Conservation (phyloP, 2,797 vertebrate genomes). For the Euphonia xanthogaster region DNA sequence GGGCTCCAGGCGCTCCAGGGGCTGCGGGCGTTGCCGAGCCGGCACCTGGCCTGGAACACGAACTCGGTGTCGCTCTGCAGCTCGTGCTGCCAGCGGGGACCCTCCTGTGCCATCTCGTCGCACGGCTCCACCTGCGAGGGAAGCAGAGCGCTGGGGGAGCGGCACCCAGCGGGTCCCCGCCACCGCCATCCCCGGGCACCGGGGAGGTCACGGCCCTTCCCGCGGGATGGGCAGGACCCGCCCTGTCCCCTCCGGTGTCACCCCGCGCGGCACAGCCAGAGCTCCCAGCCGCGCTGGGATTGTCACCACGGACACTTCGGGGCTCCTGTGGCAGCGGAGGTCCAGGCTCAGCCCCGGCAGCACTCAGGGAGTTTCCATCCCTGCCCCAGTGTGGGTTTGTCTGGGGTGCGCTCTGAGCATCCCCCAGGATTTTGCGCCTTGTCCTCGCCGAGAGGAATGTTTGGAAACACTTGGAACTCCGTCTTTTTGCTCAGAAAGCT, state of each 20-base stretch:
- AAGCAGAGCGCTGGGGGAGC: fast-evolving
- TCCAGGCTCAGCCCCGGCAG: no score
- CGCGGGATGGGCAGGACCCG: fast-evolving
- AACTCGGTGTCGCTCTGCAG: slow-evolving; percentile 79
- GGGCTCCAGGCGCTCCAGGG: slow-evolving; percentile 88
- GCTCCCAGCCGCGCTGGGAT: fast-evolving
- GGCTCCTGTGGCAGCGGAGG: neutral
- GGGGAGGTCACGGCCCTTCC: neutral
- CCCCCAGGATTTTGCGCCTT: neutral
- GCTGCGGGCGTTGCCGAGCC: neutral
- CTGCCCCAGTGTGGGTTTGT: fast-evolving
- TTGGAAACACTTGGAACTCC: neutral
- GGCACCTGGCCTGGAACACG: slow-evolving; percentile 81
- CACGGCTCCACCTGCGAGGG: slow-evolving; percentile 61
- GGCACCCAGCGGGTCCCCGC: fast-evolving
- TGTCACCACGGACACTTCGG: fast-evolving
- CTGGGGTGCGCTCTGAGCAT: fast-evolving
- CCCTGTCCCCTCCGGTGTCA: fast-evolving
- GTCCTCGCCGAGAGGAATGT: fast-evolving
- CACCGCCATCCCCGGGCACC: neutral
- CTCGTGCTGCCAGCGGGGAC: neutral
- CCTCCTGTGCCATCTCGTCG: fast-evolving
- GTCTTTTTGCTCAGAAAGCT: neutral
- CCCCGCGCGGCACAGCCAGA: fast-evolving
- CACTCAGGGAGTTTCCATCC: fast-evolving